Base-by-base conservation (phyloP, 37 sponge, comb jelly and placozoan species). In the Sycon ciliatum region DNA sequence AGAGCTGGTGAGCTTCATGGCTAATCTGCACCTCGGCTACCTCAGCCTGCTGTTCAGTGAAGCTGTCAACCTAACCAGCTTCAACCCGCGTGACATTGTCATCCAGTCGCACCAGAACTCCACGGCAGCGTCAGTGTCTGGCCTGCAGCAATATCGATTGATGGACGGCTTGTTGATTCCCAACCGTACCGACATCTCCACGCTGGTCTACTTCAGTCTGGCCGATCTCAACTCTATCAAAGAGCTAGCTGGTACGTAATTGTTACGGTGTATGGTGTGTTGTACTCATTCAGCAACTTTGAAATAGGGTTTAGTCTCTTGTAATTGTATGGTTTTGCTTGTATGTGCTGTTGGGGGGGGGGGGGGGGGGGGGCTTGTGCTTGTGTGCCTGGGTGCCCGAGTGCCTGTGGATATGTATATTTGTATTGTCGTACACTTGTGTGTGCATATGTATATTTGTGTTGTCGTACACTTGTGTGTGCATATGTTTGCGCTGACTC, bases 1-100 rank as follows among this genome's bases (percentile, higher is more conserved):
- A 18, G 32, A 11, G 9, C 26, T 60, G 63, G 26, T 22, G 63
- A 24, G 16, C 9, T 30, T 60, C 22, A 22, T 24, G 24, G 26
- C 16, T 28, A 24, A 60, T 28, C 9, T 60, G 11, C 63, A 60
- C 26, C 22, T 22, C 26, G 63, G 63, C 7, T 11, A 11, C 63
- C 7, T 60, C 11, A 61, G 30, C 2, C 74, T 89, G 16, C 53
- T 38, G 9, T 89, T 89, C 80, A 79, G 80, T 49, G 90, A 89
- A 52, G 85, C 90, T 28, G 72, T 85, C 23, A 79, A 89, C 33
- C 52, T 68, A 5, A 52, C 39, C 32, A 76, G 83, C 2, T 82
- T 89, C 58, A 57, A 66, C 28, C 68, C 83, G 36, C 71, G 69
- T 24, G 54, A 79, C 66, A 38, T 89, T 36, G 61, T 52, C 4